phyloP scores from a whole-genome alignment of 2,888 invertebrate species.

The Magallana nippona region DNA sequence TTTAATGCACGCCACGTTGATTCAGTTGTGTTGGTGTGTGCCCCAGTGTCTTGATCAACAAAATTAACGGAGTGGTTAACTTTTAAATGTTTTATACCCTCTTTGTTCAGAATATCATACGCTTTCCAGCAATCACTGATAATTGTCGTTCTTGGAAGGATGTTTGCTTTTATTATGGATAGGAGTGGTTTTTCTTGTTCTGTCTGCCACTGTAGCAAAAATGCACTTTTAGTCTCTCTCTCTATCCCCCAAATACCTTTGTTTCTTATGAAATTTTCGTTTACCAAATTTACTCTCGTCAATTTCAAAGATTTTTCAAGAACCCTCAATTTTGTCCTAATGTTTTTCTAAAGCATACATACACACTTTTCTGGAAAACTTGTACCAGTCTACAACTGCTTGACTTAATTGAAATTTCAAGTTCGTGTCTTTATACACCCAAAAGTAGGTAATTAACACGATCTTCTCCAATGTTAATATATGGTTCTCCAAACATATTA shows the following conservation, averaged over 20 bases:
- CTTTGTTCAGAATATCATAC: background rate
- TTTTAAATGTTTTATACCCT: constrained; percentile 11
- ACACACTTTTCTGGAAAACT: constrained; percentile 49
- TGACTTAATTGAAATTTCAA: constrained; percentile 28
- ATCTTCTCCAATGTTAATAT: background rate
- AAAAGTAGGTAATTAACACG: background rate
- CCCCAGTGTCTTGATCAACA: no score
- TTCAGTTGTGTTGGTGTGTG: no score
- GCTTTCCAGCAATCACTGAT: constrained; percentile 41
- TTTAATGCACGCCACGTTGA: no score
- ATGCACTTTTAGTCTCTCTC: background rate
- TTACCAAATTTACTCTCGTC: no score
- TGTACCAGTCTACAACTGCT: constrained; percentile 49
- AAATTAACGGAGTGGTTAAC: no score
- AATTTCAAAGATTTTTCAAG: no score
- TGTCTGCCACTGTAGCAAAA: background rate
- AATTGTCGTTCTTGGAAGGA: constrained; percentile 36
- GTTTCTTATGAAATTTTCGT: constrained; percentile 51
- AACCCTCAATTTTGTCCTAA: constrained; percentile 45
- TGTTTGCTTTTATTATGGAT: no score
- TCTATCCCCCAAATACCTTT: constrained; percentile 44
- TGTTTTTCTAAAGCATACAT: constrained; percentile 31
- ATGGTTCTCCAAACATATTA: no score
- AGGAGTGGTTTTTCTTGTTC: no score
- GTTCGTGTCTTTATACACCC: constrained; percentile 14